Base-by-base conservation (phyloP, 2,797 vertebrate genomes). In the Pangasius krempfi region DNA sequence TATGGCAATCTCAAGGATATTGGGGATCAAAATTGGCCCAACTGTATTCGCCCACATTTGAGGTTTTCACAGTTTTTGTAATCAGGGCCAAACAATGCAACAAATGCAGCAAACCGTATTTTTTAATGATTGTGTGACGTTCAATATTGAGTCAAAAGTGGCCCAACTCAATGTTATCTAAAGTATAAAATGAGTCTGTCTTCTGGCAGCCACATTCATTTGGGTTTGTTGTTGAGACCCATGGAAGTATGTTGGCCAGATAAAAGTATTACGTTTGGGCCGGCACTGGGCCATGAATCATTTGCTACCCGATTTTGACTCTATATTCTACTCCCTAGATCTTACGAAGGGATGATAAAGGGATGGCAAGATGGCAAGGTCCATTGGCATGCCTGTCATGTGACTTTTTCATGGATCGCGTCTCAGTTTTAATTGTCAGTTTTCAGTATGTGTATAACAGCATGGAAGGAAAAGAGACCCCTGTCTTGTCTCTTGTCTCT, bases 371-470 rank as follows among this genome's bases (percentile, higher is more conserved):
- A 44, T 4, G 44, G 50, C 30, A 37, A 79, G 50, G 25, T n/a
- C 75, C 30, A 20, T 0, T 58, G 76, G 68, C 85, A 62, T 66
- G 56, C 58, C 56, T 9, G 85, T 68, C 76, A 84, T 52, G 40
- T 68, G 16, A 66, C 83, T 37, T 72, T 64, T 85, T 70, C 64
- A 70, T 37, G 83, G 64, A 33, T 85, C 9, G 2, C 18, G 2
- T 54, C 30, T 70, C 83, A 14, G 64, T 84, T 84, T 84, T 84
- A 68, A 84, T 85, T 85, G 64, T 5, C 62, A 70, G 44, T 70
- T 68, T 84, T 84, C 44, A 22, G 58, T 83, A 83, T 9, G 37
- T 83, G 40, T 50, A 81, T 37, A 40, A 83, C 3, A 16, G 60
- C 8, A 1, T 14, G 47, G 1, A 25, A 37, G 64, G 2, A 54